A percentile compares a stretch with the other conserved stretches of the same genome.
phyloP scores from a whole-genome alignment of 1,140 invertebrate genomes.

The Ectropis grisescens region DNA sequence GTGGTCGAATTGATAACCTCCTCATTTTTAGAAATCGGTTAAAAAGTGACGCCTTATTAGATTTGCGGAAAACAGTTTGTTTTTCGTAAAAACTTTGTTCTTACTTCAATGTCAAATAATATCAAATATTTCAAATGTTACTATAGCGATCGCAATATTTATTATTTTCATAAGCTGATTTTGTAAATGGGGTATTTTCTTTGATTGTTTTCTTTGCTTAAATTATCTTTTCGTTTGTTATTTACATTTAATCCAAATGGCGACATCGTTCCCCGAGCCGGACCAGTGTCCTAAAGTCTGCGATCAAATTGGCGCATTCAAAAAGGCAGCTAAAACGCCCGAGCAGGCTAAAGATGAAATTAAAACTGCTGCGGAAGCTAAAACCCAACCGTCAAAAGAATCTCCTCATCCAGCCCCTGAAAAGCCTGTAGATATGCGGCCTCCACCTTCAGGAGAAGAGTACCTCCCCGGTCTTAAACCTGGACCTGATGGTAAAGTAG shows the following conservation, averaged over 20 bases:
- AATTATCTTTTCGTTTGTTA: too few relatives aligned
- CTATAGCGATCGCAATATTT: too few relatives aligned
- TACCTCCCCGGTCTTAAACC: constrained; percentile 70
- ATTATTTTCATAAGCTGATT: too few relatives aligned
- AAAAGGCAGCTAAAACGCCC: constrained; percentile 34
- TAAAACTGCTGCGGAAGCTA: constrained; percentile 23
- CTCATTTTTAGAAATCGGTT: too few relatives aligned
- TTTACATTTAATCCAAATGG: constrained; percentile 11
- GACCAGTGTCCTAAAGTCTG: constrained; percentile 48
- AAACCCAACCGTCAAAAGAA: constrained; percentile 3
- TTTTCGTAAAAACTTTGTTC: too few relatives aligned
- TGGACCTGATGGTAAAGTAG: constrained; percentile 77
- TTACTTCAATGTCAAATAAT: too few relatives aligned
- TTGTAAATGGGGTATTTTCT: too few relatives aligned
- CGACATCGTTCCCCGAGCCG: constrained; percentile 42
- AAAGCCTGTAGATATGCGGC: constrained; percentile 8
- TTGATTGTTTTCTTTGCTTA: too few relatives aligned
- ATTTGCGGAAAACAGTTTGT: too few relatives aligned
- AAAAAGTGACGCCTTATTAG: too few relatives aligned
- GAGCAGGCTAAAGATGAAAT: constrained; percentile 32
- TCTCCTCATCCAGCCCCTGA: constrained; percentile 5
- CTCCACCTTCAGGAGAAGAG: constrained; percentile 38
- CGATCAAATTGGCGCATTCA: constrained; percentile 46
- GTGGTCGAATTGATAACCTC: too few relatives aligned
- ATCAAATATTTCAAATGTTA: too few relatives aligned